phyloP scores from a whole-genome alignment of 2,797 vertebrate species.

The Gadopsis bispinosus region DNA sequence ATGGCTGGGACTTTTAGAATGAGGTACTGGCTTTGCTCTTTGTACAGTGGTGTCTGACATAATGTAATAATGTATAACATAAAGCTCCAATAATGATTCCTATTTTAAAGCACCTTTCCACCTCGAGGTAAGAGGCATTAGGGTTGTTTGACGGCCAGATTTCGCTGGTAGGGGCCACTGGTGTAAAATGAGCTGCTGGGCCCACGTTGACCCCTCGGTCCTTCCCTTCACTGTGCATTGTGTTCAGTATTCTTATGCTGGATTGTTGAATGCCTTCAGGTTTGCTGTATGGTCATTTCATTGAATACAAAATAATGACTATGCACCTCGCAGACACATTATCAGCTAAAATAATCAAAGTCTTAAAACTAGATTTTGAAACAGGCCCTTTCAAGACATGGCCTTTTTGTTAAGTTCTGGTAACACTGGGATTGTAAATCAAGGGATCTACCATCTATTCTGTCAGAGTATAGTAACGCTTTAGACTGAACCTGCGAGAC shows the following conservation, averaged over 20 bases:
- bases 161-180: too few relatives aligned
- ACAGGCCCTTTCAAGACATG: background rate
- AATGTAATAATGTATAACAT: too few relatives aligned
- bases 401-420: background rate
- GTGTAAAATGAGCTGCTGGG: too few relatives aligned
- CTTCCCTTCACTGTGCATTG: background rate
- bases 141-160: too few relatives aligned
- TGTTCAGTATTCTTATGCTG: background rate
- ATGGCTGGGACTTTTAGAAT: constrained; percentile 7
- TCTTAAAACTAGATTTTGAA: background rate
- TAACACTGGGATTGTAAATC: background rate
- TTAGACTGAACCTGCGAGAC: background rate
- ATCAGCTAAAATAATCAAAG: background rate
- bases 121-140: too few relatives aligned
- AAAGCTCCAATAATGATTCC: too few relatives aligned
- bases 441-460: too few relatives aligned
- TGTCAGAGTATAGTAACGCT: too few relatives aligned
- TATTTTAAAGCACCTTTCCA: too few relatives aligned
- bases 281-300: background rate
- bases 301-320: background rate
- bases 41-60: background rate
- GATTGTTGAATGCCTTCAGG: background rate
- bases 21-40: background rate
- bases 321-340: background rate
- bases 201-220: background rate